These are phyloP conservation scores for Cranoglanis bouderius DNA, from an alignment of 2,113 vertebrate species.

Conservation along the genomic window DNA sequence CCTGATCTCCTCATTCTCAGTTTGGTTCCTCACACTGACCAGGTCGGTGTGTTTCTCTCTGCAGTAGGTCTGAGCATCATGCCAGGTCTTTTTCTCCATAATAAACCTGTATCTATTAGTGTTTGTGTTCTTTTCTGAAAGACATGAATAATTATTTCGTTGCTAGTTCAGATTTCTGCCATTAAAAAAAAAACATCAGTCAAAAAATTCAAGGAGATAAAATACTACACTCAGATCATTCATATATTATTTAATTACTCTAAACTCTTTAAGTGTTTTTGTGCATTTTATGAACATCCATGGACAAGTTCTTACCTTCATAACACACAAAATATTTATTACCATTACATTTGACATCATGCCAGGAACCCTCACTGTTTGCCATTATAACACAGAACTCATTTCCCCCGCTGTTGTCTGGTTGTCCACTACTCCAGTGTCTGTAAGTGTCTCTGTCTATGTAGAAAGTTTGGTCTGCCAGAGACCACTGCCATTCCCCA, in stretches of 20 bases:
- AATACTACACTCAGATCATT: background rate
- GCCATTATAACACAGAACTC: background rate
- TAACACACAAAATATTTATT: background rate
- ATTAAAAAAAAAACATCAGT: background rate
- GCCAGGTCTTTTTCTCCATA: background rate
- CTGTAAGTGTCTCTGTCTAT: background rate
- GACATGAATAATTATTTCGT: background rate
- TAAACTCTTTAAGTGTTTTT: background rate
- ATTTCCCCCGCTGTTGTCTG: rapidly evolving
- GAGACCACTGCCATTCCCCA: slow-evolving; percentile 32
- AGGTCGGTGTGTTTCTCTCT: background rate
- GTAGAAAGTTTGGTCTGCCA: slow-evolving; percentile 1
- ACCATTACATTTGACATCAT: background rate
- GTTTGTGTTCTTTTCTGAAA: background rate
- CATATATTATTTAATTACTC: background rate
- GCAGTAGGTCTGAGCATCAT: slow-evolving; percentile 6
- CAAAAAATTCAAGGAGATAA: background rate
- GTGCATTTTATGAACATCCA: background rate
- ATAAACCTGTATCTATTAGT: background rate
- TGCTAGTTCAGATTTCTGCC: background rate
- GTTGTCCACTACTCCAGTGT: background rate
- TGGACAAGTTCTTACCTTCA: background rate
- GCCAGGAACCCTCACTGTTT: rapidly evolving
- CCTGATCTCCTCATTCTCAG: background rate
- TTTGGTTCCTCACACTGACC: slow-evolving; percentile 10